Conservation (phyloP, 2,888 invertebrate species). For the Megaustenia siamemsis region DNA sequence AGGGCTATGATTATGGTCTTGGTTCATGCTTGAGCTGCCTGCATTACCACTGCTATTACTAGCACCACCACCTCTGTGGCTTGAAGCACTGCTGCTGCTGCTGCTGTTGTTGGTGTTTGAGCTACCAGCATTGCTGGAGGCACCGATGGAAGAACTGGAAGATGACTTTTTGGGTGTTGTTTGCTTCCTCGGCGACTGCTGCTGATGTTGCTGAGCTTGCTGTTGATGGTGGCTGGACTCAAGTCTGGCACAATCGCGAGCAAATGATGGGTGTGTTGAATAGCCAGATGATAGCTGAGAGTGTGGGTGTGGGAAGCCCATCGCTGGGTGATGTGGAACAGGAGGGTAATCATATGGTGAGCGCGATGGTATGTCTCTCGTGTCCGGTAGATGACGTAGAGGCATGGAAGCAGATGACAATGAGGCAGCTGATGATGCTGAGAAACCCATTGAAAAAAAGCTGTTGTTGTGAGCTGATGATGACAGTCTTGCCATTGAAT, state of each 20-base stretch:
- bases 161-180: constrained; percentile 48
- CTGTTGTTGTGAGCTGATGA: constrained; percentile 73
- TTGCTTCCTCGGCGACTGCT: constrained; percentile 50
- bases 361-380: constrained; percentile 31
- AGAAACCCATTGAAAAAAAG: constrained; percentile 62
- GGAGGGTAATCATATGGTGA: constrained; percentile 51
- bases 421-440: constrained; percentile 82
- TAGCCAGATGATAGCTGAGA: constrained; percentile 47
- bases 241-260: constrained; percentile 40
- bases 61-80: not conserved
- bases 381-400: constrained; percentile 47
- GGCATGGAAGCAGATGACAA: constrained; percentile 71
- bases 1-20: constrained; percentile 40
- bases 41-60: constrained; percentile 22
- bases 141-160: constrained; percentile 36
- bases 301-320: constrained; percentile 52
- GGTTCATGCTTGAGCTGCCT: constrained; percentile 21
- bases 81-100: constrained; percentile 6
- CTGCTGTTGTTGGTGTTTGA: constrained; percentile 19
- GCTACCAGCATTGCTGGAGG: constrained; percentile 19
- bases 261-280: constrained; percentile 32
- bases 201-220: constrained; percentile 35
- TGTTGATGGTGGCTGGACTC: constrained; percentile 40
- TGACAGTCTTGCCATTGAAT: constrained; percentile 48
- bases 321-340: constrained; percentile 42